These are phyloP conservation scores for Ganaspis sp. DNA, from an alignment of 1,140 invertebrate genomes.

Conservation along the genomic window DNA sequence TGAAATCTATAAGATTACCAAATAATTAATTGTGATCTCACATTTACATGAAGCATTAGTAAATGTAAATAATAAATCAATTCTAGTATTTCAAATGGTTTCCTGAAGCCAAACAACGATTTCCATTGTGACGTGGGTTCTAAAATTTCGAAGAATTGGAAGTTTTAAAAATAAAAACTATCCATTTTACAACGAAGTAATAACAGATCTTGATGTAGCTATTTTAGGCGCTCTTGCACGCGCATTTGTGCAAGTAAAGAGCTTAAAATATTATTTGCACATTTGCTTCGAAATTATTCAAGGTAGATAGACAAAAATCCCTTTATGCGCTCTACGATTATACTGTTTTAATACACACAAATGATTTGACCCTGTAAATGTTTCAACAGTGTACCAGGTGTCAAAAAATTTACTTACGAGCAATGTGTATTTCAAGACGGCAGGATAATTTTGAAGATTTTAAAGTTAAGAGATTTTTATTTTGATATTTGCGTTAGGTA, in stretches of 20 bases:
- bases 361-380: neutral
- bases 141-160: neutral
- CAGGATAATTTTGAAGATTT: neutral
- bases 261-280: neutral
- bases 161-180: neutral
- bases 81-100: neutral
- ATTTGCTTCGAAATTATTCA: neutral
- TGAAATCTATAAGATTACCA: neutral
- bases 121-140: neutral
- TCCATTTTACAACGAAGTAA: conserved; percentile 28
- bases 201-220: conserved; percentile 33
- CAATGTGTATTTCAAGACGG: neutral
- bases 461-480: neutral
- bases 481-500: neutral
- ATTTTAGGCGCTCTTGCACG: conserved; percentile 14
- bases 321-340: neutral
- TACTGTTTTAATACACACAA: neutral
- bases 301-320: neutral
- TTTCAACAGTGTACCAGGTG: too few relatives aligned
- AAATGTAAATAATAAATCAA: neutral
- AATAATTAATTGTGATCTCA: neutral
- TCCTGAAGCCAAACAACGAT: neutral
- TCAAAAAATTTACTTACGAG: neutral
- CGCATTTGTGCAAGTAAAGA: neutral
- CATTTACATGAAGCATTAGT: neutral